phyloP scores from a whole-genome alignment of 2,113 vertebrate species.

The Bungarus multicinctus region DNA sequence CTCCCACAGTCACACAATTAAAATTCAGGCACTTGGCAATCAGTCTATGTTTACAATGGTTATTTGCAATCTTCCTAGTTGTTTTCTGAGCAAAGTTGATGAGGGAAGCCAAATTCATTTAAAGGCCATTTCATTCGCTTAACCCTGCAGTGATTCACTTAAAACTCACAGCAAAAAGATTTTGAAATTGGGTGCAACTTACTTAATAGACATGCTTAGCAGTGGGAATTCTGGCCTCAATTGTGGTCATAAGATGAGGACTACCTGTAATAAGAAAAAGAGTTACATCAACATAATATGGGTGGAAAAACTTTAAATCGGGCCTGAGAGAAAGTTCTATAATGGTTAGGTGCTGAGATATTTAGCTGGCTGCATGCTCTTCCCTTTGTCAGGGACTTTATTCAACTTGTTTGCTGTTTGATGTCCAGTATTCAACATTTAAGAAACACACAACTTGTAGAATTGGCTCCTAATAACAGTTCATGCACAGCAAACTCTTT shows the following conservation, averaged over 20 bases:
- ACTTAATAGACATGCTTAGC: not conserved
- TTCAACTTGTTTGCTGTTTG: not conserved
- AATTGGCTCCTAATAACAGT: not conserved
- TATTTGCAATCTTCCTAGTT: not conserved
- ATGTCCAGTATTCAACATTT: not conserved
- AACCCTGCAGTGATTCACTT: not conserved
- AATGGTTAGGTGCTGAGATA: not conserved
- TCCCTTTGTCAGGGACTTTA: not conserved
- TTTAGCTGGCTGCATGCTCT: not conserved
- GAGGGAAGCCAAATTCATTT: not conserved
- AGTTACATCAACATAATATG: not conserved
- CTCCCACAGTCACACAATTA: not conserved
- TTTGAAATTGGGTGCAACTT: not conserved
- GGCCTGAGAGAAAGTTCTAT: not conserved
- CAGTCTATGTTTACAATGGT: not conserved
- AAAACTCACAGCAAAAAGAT: not conserved
- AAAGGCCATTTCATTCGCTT: not conserved
- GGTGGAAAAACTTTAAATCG: not conserved
- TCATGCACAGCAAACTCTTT: not conserved
- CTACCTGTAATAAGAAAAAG: not conserved
- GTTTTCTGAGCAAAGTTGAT: not conserved
- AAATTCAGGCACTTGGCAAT: not conserved
- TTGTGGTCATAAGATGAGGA: not conserved
- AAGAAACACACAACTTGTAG: not conserved
- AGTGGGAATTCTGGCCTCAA: not conserved